Percentiles rank a stretch among this genome's conserved stretches.
Conservation (phyloP, 2,113 vertebrate genomes). For the Perca fluviatilis region DNA sequence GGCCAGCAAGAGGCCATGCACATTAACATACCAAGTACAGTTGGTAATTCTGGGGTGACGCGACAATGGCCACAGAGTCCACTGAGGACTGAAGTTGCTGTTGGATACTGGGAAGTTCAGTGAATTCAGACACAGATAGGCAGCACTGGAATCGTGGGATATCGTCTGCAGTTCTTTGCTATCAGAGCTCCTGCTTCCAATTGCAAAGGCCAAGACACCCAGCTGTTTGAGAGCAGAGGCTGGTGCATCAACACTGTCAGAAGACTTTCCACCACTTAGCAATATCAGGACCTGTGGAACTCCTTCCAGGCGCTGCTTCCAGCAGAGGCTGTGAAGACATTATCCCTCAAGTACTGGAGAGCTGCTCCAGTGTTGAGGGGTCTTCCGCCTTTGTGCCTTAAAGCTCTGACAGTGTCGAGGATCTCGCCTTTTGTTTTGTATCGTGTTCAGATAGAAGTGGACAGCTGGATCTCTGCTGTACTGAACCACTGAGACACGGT, state of each 20-base stretch:
- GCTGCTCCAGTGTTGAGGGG: constrained; percentile 83
- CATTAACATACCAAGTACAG: constrained; percentile 45
- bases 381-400: constrained; percentile 53
- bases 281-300: constrained; percentile 84
- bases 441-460: too few relatives aligned
- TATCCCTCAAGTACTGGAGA: constrained; percentile 78
- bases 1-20: not conserved
- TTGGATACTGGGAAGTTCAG: constrained; percentile 68
- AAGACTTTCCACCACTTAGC: constrained; percentile 58
- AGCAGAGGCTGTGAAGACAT: constrained; percentile 83
- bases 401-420: too few relatives aligned
- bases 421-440: too few relatives aligned
- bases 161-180: constrained; percentile 47
- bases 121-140: constrained; percentile 67
- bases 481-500: too few relatives aligned
- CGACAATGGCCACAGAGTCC: constrained; percentile 23
- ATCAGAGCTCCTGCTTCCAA: constrained; percentile 19
- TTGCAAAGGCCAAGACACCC: constrained; percentile 48
- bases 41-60: constrained; percentile 27
- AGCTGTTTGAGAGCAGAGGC: constrained; percentile 55
- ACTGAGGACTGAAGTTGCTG: constrained; percentile 50
- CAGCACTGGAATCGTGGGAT: constrained; percentile 28
- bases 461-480: too few relatives aligned
- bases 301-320: constrained; percentile 85
- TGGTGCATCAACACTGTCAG: constrained; percentile 59